Percentiles rank a stretch among this genome's conserved stretches.
phyloP scores from a whole-genome alignment of 2,113 vertebrate genomes.

The Amphiprion ocellaris region DNA sequence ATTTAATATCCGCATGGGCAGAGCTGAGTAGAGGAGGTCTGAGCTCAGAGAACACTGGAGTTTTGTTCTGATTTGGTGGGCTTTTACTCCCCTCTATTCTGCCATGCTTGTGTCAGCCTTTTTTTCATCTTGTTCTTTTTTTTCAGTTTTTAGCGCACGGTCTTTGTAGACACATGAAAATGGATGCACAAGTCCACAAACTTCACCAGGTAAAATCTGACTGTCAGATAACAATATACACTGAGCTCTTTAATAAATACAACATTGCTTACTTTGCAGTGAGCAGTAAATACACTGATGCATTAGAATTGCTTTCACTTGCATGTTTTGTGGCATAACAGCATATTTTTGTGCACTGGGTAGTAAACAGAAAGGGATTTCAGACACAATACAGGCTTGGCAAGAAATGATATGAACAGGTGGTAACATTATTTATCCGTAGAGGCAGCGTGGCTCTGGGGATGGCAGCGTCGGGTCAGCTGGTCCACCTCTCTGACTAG shows the following conservation, averaged over 20 bases:
- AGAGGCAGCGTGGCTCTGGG: too few species aligned
- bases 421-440: too few species aligned
- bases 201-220: neutral
- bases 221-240: neutral
- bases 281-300: too few species aligned
- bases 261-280: too few species aligned
- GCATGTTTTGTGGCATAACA: too few species aligned
- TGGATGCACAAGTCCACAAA: neutral
- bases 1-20: slow-evolving; percentile 58
- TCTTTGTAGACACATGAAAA: neutral
- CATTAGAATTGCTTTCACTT: too few species aligned
- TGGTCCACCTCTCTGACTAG: too few species aligned
- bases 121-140: slow-evolving; percentile 30
- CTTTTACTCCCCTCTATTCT: slow-evolving; percentile 19
- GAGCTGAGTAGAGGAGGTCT: slow-evolving; percentile 43
- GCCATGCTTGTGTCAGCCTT: neutral
- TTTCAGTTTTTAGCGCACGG: neutral
- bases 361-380: too few species aligned
- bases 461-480: too few species aligned
- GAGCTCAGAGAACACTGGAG: slow-evolving; percentile 42
- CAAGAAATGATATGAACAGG: too few species aligned
- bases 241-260: neutral
- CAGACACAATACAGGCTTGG: too few species aligned
- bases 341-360: too few species aligned
- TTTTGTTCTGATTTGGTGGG: slow-evolving; percentile 57